Conservation (phyloP, 2,113 vertebrate species). For the Dipodomys ordii region DNA sequence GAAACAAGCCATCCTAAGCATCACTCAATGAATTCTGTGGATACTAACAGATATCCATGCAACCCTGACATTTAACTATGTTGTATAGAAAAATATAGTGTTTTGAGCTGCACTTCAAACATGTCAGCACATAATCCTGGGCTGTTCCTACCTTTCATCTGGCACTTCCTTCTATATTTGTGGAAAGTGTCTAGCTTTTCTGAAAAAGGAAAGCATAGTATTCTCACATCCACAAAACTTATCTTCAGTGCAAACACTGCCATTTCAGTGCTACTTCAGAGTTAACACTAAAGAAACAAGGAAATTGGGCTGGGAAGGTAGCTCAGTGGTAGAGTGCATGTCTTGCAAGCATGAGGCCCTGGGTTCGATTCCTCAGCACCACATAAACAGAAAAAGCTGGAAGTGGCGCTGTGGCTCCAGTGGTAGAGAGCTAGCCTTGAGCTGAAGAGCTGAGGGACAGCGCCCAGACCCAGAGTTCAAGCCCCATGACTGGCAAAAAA, state of each 20-base stretch:
- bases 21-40: neutral
- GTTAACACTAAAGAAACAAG: neutral
- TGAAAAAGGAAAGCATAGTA: neutral
- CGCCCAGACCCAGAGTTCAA: too few relatives aligned
- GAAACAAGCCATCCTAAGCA: constrained; percentile 75
- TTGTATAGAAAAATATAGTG: neutral
- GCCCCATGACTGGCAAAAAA: too few relatives aligned
- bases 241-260: neutral
- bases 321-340: too few relatives aligned
- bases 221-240: neutral
- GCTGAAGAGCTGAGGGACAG: too few relatives aligned
- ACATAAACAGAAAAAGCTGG: too few relatives aligned
- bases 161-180: neutral
- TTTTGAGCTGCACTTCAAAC: neutral
- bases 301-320: too few relatives aligned
- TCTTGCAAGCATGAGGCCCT: too few relatives aligned
- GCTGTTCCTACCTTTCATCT: neutral
- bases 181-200: neutral
- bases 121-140: neutral
- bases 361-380: too few relatives aligned
- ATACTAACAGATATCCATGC: neutral
- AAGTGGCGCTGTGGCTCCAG: too few relatives aligned
- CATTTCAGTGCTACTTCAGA: neutral
- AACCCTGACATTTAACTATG: neutral
- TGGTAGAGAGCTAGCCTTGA: too few relatives aligned